Base-by-base conservation (phyloP, 2,113 vertebrate genomes). In the Electrona antarctica region DNA sequence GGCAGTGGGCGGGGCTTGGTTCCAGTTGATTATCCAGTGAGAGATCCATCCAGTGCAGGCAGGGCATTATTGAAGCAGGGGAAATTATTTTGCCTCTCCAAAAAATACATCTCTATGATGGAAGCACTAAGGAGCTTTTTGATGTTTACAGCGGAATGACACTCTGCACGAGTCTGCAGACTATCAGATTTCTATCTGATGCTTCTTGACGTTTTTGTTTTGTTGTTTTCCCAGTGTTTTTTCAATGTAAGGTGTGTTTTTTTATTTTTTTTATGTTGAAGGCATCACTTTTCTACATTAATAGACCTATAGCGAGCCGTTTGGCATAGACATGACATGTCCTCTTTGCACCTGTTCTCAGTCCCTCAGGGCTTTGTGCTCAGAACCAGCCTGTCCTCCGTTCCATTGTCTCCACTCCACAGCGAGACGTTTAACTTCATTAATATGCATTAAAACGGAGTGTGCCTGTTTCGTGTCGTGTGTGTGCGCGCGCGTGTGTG, bases 391-490 rank as follows among this genome's bases (percentile, higher is more conserved):
- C 71, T 12, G 11, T 66, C 63, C 76, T 66, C 68, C 49, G 47
- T 73, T 69, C 83, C 86, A 90, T 88, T 89, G 84, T 92, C 78
- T 84, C 79, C 73, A 66, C 79, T 57, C 76, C 73, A 75, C 85
- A 83, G 82, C 52, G 45, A 67, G 63, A 78, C 80, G 71, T 87
- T 88, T 89, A 87, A 86, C 78, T 78, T 85, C 90, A 91, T 92
- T 86, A 91, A 89, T 90, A 92, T 92, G 91, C 86, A 90, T 92
- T 88, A 89, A 91, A 87, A 56, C 14, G 4, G 79, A 77, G 72
- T 75, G 76, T 76, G 82, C 62, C 50, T 2, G 64, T 68, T 49
- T n/a, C 52, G 63, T 69, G 69, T 69, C n/a, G 73, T 57, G 77
- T 63, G 78, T 80, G 15, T 21, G 15, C 3, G 29, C 28, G 28